Percentiles rank a stretch among this genome's conserved stretches.
Conservation (phyloP, 1,140 invertebrate genomes). For the Drosophila lacteicornis region DNA sequence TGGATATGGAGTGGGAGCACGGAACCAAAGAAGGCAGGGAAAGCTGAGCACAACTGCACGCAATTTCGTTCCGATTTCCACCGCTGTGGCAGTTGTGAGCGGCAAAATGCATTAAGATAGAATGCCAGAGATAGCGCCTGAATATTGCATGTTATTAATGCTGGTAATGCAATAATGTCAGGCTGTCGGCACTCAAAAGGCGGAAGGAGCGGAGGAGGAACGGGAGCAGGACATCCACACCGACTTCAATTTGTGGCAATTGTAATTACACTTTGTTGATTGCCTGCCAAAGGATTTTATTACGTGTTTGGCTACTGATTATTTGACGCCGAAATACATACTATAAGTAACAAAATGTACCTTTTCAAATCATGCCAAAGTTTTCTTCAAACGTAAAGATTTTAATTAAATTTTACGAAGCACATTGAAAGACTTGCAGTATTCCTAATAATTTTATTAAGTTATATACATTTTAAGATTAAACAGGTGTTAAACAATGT, state of each 20-base stretch:
- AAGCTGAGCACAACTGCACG: constrained; percentile 44
- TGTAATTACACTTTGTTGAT: constrained; percentile 11
- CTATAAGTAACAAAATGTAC: too few relatives aligned
- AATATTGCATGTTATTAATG: constrained; percentile 39
- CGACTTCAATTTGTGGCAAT: constrained; percentile 29
- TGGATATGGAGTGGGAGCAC: not conserved
- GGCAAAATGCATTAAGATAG: constrained; percentile 26
- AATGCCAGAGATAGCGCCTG: constrained; percentile 19
- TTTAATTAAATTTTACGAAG: not conserved
- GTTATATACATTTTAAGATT: not conserved
- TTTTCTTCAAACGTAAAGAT: not conserved
- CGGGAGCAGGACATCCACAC: not conserved
- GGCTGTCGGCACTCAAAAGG: not conserved
- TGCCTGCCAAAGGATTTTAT: constrained; percentile 12
- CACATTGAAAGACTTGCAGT: not conserved
- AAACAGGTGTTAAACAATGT: too few relatives aligned
- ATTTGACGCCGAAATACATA: too few relatives aligned
- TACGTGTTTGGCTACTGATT: not conserved
- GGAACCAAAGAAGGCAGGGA: not conserved
- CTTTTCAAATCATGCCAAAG: not conserved
- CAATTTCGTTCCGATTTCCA: constrained; percentile 71
- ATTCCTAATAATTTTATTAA: not conserved
- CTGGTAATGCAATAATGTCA: constrained; percentile 35
- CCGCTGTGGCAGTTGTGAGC: constrained; percentile 45
- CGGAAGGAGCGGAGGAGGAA: too few relatives aligned